Conservation (phyloP, 2,888 invertebrate genomes). For the Hemithea aestivaria region DNA sequence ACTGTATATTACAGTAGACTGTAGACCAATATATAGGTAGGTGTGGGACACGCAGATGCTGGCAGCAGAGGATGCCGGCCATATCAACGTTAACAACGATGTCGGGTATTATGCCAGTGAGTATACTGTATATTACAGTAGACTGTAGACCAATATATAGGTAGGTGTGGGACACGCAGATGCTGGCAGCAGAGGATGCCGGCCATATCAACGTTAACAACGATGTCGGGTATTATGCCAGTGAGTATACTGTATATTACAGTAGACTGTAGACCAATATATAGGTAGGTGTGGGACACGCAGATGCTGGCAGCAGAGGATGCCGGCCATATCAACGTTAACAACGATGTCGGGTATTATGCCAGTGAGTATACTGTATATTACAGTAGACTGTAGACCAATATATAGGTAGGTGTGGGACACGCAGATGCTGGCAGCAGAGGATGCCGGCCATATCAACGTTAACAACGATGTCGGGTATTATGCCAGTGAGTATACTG, state of each 20-base stretch:
- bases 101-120: constrained; percentile 94
- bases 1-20: too few relatives aligned
- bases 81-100: constrained; percentile 95
- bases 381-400: too few relatives aligned
- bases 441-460: constrained; percentile 93
- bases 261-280: too few relatives aligned
- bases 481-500: constrained; percentile 91
- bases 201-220: constrained; percentile 95
- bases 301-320: constrained; percentile 93
- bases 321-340: constrained; percentile 93
- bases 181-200: constrained; percentile 91
- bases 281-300: constrained; percentile 94
- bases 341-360: constrained; percentile 96
- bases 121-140: constrained; percentile 52
- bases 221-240: constrained; percentile 94
- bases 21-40: too few relatives aligned
- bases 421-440: constrained; percentile 91
- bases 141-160: too few relatives aligned
- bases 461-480: constrained; percentile 96
- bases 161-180: constrained; percentile 94
- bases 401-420: too few relatives aligned
- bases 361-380: constrained; percentile 82
- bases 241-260: constrained; percentile 79
- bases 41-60: constrained; percentile 96
- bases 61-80: constrained; percentile 91